Evolutionary conservation across 2,797 vertebrate species (phyloP), one percentile per base, ranked within the genome.

Genomic region (Oreortyx pictus): DNA sequence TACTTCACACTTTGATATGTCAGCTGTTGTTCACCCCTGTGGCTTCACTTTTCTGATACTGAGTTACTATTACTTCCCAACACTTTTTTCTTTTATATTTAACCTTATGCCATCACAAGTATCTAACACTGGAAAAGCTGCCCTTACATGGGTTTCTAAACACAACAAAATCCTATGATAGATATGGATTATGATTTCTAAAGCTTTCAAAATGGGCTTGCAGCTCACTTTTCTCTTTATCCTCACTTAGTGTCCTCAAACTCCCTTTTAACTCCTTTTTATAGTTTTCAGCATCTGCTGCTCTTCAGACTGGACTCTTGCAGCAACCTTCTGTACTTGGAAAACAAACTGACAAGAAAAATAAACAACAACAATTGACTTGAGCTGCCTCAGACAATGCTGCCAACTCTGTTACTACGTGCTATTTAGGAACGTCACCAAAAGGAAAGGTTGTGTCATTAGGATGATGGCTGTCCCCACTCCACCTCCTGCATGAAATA

Each of bases 1-100:
- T 46, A 86, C 33, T 85, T 90, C 59, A 72, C 25, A 67, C 86
- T 94, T 96, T 94, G 89, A 90, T 93, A 94, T 76, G 47, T 54
- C 86, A 92, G 84, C 59, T 92, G 82, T 37, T 92, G 62, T 77
- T 94, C 82, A 86, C 27, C 67, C 73, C 64, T 71, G 62, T 80
- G 76, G 33, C 29, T 87, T 82, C 84, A 85, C 65, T 60, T 88
- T 88, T 82, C 54, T 70, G 31, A 60, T 87, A 54, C 56, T n/a
- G 22, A 81, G 39, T 81, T 88, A 73, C 61, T 88, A 41, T 37
- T 83, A 85, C 29, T 90, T 78, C 13, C 65, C 46, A 39, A 3
- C 10, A n/a, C 7, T 12, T 27, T 31, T 73, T 82, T 62, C 41
- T 66, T 80, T 92, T 33, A 22, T 47, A 59, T 87, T 80, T 78